phyloP scores from a whole-genome alignment of 2,113 vertebrate species.

The Morone chrysops region DNA sequence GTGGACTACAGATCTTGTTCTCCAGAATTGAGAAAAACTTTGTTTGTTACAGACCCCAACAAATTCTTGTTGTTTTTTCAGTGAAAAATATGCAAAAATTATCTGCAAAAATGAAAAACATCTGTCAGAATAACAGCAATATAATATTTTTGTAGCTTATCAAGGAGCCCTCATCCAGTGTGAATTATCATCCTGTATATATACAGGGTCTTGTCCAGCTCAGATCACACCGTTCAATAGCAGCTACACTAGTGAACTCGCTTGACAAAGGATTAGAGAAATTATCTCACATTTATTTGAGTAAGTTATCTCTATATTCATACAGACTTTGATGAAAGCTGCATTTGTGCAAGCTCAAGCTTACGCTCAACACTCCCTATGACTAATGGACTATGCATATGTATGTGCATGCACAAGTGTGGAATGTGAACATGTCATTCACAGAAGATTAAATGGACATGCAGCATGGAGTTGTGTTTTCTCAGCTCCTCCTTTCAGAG shows the following conservation, averaged over 20 bases:
- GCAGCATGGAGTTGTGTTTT: slow-evolving; percentile 43
- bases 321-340: not conserved
- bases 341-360: not conserved
- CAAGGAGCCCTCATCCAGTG: no score
- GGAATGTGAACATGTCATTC: slow-evolving; percentile 47
- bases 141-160: no score
- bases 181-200: not conserved
- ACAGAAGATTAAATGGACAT: slow-evolving; percentile 52
- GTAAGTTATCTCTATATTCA: not conserved
- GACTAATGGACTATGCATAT: slow-evolving; percentile 41
- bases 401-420: slow-evolving; percentile 28
- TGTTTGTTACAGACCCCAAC: no score
- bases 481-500: slow-evolving; percentile 20
- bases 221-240: not conserved
- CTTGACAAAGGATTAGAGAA: not conserved
- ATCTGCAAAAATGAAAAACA: no score
- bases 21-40: no score
- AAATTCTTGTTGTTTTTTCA: no score
- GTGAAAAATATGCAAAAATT: no score
- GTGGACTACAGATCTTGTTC: no score
- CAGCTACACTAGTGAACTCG: not conserved
- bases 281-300: not conserved
- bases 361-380: not conserved
- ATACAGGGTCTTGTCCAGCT: not conserved
- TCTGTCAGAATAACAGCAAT: no score